Conservation (phyloP, 1,140 invertebrate species). For the Tenebrio molitor region DNA sequence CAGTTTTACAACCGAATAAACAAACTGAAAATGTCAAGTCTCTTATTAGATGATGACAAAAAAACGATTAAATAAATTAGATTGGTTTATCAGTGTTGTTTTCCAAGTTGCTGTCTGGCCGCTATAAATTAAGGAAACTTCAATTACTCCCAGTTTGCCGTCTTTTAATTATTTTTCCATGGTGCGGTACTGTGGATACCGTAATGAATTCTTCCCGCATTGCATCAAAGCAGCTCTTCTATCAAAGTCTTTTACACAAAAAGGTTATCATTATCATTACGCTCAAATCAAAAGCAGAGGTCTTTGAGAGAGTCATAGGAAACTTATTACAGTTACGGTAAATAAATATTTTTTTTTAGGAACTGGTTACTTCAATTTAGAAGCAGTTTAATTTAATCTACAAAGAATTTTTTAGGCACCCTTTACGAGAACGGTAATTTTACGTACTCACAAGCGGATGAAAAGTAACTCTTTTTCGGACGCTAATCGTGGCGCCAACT, state of each 20-base stretch:
- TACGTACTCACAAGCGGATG: too few relatives aligned
- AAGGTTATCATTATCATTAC: conserved; percentile 1
- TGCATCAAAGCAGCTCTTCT: conserved; percentile 2
- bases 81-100: conserved; percentile 18
- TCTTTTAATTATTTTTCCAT: conserved; percentile 28
- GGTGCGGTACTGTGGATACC: neutral
- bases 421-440: too few relatives aligned
- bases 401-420: too few relatives aligned
- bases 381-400: too few relatives aligned
- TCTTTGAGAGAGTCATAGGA: neutral
- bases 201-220: conserved; percentile 16
- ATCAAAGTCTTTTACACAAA: conserved; percentile 10
- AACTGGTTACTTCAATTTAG: too few relatives aligned
- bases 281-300: neutral
- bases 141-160: neutral
- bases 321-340: neutral
- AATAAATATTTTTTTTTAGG: too few relatives aligned
- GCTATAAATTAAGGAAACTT: conserved; percentile 23
- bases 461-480: too few relatives aligned
- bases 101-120: conserved; percentile 15
- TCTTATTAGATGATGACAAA: conserved; percentile 30
- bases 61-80: conserved; percentile 35
- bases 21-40: conserved; percentile 30
- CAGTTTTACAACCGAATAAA: conserved; percentile 32
- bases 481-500: too few relatives aligned